Conservation (phyloP, 2,113 vertebrate genomes). For the Mesoclemmys tuberculata region DNA sequence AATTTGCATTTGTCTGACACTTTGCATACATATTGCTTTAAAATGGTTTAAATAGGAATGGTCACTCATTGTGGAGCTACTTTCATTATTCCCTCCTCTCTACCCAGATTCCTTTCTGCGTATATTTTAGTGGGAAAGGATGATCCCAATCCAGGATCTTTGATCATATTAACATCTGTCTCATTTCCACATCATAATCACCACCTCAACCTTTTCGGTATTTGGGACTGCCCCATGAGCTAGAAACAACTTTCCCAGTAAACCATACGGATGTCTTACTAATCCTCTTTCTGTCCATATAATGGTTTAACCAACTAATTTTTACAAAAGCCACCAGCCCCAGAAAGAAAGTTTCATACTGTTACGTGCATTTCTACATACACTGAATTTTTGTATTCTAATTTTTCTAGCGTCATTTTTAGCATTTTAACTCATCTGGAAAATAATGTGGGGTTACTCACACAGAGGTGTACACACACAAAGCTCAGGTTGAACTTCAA, state of each 20-base stretch:
- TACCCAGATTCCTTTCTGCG: background rate
- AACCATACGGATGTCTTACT: fast-evolving
- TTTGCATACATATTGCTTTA: conserved; percentile 1
- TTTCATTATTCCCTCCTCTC: background rate
- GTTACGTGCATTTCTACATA: background rate
- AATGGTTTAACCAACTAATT: background rate
- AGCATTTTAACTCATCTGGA: background rate
- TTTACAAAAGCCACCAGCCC: background rate
- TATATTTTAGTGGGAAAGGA: background rate
- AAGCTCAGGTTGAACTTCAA: background rate
- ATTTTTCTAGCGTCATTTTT: background rate
- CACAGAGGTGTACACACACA: background rate
- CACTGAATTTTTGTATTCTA: background rate
- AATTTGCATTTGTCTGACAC: background rate
- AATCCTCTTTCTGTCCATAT: background rate
- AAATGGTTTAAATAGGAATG: background rate
- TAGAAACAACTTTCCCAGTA: fast-evolving
- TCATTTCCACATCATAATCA: background rate
- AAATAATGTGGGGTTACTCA: background rate
- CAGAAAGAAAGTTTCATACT: background rate
- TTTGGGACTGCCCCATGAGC: background rate
- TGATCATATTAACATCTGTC: background rate
- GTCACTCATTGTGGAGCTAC: background rate
- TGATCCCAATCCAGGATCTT: background rate
- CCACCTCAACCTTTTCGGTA: background rate